A percentile compares a stretch with the other conserved stretches of the same genome.
phyloP scores from a whole-genome alignment of 1,140 invertebrate genomes.

The honey bee (Apis mellifera) region DNA sequence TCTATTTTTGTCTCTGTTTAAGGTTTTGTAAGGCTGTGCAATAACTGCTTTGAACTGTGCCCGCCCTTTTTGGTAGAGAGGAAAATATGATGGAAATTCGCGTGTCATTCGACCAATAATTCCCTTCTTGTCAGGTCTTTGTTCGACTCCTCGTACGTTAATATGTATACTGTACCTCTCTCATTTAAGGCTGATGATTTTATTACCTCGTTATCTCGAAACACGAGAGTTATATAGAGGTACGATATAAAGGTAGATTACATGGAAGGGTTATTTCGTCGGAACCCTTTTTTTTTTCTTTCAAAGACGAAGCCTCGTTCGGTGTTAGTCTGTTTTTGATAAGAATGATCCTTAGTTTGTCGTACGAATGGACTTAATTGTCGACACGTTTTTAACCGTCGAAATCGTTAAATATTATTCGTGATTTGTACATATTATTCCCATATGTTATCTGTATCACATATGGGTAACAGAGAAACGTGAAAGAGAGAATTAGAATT shows the following conservation, averaged over 20 bases:
- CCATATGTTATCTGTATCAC: too few species aligned
- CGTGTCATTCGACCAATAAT: background rate
- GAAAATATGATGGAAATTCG: conserved; percentile 32
- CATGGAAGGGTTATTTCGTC: background rate
- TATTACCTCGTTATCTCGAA: conserved; percentile 16
- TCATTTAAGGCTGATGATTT: background rate
- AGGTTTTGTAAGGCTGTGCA: conserved; percentile 28
- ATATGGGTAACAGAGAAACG: background rate
- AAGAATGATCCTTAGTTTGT: conserved; percentile 11
- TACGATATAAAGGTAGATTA: conserved; percentile 11
- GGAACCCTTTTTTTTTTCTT: conserved; percentile 5
- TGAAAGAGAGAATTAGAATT: background rate
- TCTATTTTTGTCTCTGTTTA: background rate
- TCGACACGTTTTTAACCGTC: background rate
- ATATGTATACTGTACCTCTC: background rate
- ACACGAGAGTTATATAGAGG: background rate
- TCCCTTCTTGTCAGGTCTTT: background rate
- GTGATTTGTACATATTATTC: background rate
- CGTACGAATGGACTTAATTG: conserved; percentile 1
- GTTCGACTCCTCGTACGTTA: background rate
- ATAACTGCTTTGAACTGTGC: conserved; percentile 37
- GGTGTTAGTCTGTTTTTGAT: conserved; percentile 1
- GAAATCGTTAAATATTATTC: background rate
- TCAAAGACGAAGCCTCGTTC: background rate
- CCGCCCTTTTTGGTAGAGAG: background rate